Percentiles rank a stretch among this genome's conserved stretches.
These are phyloP conservation scores for Hemichromis elongatus DNA, from an alignment of 2,113 vertebrate species.

Conservation along the genomic window DNA sequence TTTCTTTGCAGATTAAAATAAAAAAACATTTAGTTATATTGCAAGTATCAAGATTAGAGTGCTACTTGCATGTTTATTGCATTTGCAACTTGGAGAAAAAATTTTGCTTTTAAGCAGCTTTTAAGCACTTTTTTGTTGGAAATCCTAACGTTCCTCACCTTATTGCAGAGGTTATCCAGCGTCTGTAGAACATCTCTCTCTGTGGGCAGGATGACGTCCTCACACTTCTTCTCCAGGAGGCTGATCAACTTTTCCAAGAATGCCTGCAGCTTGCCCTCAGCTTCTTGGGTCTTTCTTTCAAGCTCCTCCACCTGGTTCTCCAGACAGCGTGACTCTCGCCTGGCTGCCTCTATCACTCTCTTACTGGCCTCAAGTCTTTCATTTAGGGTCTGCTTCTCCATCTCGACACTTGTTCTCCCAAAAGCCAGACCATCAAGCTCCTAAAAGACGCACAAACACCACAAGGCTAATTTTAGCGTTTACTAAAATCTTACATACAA, in stretches of 20 bases:
- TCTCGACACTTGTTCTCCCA: conserved; percentile 70
- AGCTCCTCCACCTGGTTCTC: conserved; percentile 73
- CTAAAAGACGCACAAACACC: conserved; percentile 52
- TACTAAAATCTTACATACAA: no score
- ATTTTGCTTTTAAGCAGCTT: neutral
- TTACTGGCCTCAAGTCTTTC: conserved; percentile 73
- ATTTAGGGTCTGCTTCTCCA: conserved; percentile 70
- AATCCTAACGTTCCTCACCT: conserved; percentile 25
- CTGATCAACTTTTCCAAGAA: conserved; percentile 74
- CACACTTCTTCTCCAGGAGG: conserved; percentile 52
- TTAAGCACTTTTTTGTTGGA: neutral
- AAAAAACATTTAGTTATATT: neutral
- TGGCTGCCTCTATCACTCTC: conserved; percentile 69
- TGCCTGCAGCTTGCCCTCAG: conserved; percentile 43
- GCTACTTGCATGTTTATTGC: neutral
- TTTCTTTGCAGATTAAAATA: neutral
- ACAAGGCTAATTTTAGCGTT: neutral
- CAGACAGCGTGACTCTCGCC: conserved; percentile 65
- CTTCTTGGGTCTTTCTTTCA: conserved; percentile 53
- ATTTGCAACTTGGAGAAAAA: neutral
- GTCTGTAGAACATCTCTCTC: conserved; percentile 73
- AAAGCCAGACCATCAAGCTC: conserved; percentile 69
- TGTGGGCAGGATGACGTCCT: conserved; percentile 5
- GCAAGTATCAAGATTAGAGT: neutral
- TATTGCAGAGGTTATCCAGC: conserved; percentile 66